Evolutionary conservation across 2,888 invertebrate genomes (phyloP), one percentile per base, ranked within the genome.

Genomic region (Polydrusus tereticollis): DNA sequence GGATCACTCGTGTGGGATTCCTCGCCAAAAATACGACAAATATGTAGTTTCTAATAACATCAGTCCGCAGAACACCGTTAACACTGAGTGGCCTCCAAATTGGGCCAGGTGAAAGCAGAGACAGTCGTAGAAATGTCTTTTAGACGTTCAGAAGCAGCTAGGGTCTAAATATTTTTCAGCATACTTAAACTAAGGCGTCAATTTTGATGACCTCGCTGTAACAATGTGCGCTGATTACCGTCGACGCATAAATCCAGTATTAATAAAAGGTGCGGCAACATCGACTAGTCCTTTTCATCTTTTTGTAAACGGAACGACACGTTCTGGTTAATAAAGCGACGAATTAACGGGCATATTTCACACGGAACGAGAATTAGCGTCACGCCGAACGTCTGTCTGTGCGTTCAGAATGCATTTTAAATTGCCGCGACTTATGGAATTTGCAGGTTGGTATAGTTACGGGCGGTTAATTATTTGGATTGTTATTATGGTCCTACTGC

Each of bases 291-390:
- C 59, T 47, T 47, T 62, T 60, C 23, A 26, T 20, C 12, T 59
- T 26, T 14, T 55, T 33, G 29, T 47, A 59, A 65, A 36, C 63
- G 58, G 26, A n/a, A 60, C 36, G 65, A 71, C 67, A 67, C 62
- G 67, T 72, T 72, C 50, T 47, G 67, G 72, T 67, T 67, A 67
- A 72, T 67, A 72, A 72, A 62, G 57, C 63, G 43, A 14, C 63
- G 58, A 72, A 67, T 72, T 72, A 72, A 72, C 66, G 63, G 36
- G 47, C 72, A 72, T 67, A 72, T 72, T 67, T 72, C 67, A 72
- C 72, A 63, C 45, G 38, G 47, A 72, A 72, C 20, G 72, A 59
- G 63, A 62, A 67, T 67, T 47, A 55, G 60, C 47, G 66, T 55
- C 66, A 58, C 52, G 43, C 55, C 55, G 65, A 60, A 62, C 63